Percentiles rank a stretch among this genome's conserved stretches.
Conservation (phyloP, 2,797 vertebrate species). For the Nannoperca obscura region DNA sequence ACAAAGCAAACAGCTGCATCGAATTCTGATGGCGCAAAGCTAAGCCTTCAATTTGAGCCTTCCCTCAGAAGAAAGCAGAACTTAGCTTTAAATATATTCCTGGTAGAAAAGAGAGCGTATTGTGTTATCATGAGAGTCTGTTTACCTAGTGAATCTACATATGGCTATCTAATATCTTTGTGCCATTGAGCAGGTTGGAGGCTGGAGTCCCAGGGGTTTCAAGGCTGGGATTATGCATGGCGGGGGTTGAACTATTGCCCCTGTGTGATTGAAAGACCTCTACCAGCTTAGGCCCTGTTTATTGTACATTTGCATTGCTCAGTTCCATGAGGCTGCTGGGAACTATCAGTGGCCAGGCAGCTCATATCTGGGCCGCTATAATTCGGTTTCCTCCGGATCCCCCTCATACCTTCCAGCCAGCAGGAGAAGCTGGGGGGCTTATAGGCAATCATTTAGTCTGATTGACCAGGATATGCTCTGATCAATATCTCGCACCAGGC, state of each 20-base stretch:
- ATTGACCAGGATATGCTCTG: conserved; percentile 83
- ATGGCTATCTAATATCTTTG: conserved; percentile 88
- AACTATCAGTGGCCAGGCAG: conserved; percentile 76
- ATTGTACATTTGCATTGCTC: conserved; percentile 89
- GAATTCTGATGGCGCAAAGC: conserved; percentile 74
- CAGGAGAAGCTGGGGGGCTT: conserved; percentile 65
- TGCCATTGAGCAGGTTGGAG: conserved; percentile 81
- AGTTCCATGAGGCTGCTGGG: conserved; percentile 78
- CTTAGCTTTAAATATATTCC: conserved; percentile 82
- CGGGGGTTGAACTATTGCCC: conserved; percentile 87
- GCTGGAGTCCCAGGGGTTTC: conserved; percentile 80
- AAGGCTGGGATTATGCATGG: conserved; percentile 85
- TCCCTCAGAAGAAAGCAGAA: conserved; percentile 69
- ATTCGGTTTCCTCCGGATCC: conserved; percentile 74
- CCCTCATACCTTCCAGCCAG: conserved; percentile 71
- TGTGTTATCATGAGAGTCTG: conserved; percentile 81
- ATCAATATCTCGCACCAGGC: conserved; percentile 83
- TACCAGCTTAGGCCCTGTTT: conserved; percentile 86
- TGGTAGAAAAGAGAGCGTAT: conserved; percentile 73
- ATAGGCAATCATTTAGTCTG: conserved; percentile 86
- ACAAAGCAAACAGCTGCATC: conserved; percentile 86
- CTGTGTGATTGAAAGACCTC: conserved; percentile 87
- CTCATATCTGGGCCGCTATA: conserved; percentile 79
- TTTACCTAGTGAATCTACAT: conserved; percentile 88
- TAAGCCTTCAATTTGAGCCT: conserved; percentile 84